Percentiles rank a stretch among this genome's conserved stretches.
These are phyloP conservation scores for Syrrhaptes paradoxus DNA, from an alignment of 2,113 vertebrate genomes.

Conservation along the genomic window DNA sequence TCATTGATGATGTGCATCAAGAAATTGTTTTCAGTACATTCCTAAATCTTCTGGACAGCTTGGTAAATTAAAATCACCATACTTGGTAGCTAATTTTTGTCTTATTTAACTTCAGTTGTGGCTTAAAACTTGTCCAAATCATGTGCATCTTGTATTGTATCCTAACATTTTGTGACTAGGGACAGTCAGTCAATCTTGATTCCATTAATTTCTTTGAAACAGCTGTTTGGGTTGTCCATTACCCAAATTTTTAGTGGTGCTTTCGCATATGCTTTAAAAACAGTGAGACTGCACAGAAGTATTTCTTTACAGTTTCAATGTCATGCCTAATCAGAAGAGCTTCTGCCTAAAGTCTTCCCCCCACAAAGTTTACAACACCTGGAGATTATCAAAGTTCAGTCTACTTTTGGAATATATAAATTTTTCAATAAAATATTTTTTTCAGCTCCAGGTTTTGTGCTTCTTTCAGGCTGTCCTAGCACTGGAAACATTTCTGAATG, in stretches of 20 bases:
- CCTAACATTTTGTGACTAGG: background rate
- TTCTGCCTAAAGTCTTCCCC: background rate
- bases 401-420: background rate
- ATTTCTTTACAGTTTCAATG: background rate
- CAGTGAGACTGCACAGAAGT: background rate
- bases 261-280: background rate
- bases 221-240: background rate
- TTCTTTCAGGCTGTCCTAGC: conserved; percentile 84
- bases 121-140: background rate
- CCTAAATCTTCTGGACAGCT: background rate
- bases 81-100: background rate
- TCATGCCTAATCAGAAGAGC: background rate
- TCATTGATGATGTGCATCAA: background rate
- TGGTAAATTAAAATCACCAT: background rate
- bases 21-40: background rate
- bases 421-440: background rate
- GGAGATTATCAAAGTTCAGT: background rate
- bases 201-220: background rate
- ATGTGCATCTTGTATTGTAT: background rate
- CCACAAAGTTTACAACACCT: background rate
- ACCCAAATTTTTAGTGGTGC: background rate
- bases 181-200: background rate
- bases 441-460: conserved; percentile 1
- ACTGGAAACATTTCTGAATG: conserved; percentile 74
- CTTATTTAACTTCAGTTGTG: background rate